Base-by-base conservation (phyloP, 1,140 invertebrate genomes). In the Trialeurodes vaporariorum region DNA sequence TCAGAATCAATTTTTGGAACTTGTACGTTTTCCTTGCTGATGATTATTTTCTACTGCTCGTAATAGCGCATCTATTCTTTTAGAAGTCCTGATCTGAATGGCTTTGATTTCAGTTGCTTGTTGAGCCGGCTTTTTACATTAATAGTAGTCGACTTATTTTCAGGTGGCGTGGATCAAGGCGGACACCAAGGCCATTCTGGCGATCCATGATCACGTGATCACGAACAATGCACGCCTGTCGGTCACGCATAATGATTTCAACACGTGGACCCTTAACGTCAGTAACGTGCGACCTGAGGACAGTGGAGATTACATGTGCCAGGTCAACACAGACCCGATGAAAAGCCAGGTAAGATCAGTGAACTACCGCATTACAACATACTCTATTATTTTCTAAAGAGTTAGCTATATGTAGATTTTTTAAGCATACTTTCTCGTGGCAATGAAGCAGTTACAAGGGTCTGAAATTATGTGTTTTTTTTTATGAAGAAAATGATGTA, bases 241-340 rank as follows among this genome's bases (percentile, higher is more conserved):
- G 68, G 91, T 93, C 64, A 89, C 89, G n/a, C 90, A 93, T 81
- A 91, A 86, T 76, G 89, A 91, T 80, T 87, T 84, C 81, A 88
- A 91, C 74, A 92, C 90, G 71, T 94, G 92, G 92, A 92, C 90
- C 59, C 82, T 94, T 64, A 89, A 88, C 77, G 92, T 94, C 73
- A 83, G 86, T 70, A 84, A 85, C 70, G 91, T 93, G 59, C 86
- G 87, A 73, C 82, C 89, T 72, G 88, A 90, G 73, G 93, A 96
- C 80, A 80, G 89, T 59, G 93, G 93, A 69, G 85, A 87, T 73
- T 92, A 92, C 75, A 94, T 94, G 89, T 95, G 93, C 80, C 93
- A 96, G 83, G 87, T 95, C 73, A 94, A 95, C 78, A 93, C 93
- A 68, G 88, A 94, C 79, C 92, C 93, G 21, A 94, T 96, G 90